Evolutionary conservation across 2,797 vertebrate genomes (phyloP).

Genomic region (Phataginus tetradactyla): DNA sequence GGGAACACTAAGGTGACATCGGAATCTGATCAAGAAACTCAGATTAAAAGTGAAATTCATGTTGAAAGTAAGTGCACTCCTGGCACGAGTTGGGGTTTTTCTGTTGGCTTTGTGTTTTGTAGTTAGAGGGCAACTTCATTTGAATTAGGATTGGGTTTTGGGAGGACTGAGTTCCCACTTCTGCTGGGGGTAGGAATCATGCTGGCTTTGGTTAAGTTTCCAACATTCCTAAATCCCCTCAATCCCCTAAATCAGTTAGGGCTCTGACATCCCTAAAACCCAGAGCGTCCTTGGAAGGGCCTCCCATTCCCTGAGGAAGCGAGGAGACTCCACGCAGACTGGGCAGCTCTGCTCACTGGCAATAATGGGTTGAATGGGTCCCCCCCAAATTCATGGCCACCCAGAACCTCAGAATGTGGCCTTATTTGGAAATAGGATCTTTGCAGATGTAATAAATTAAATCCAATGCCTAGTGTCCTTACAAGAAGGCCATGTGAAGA

Average conservation of each 20-base stretch:
- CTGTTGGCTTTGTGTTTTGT: neutral
- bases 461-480: neutral
- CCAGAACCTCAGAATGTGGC: neutral
- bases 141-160: neutral
- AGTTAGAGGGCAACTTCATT: neutral
- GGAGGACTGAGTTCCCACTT: neutral
- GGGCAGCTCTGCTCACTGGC: neutral
- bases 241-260: neutral
- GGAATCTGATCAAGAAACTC: conserved; percentile 46
- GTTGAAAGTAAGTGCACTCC: neutral
- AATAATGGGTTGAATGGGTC: neutral
- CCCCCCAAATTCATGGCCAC: neutral
- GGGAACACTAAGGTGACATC: neutral
- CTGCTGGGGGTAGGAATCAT: neutral
- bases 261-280: neutral
- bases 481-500: neutral
- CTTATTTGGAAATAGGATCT: neutral
- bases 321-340: neutral
- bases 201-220: neutral
- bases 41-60: conserved; percentile 10
- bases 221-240: neutral
- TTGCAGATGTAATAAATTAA: neutral
- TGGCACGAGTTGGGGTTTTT: neutral
- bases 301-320: neutral
- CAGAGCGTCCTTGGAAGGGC: neutral